These are phyloP conservation scores for Poeciliopsis presidionis DNA, from an alignment of 2,797 vertebrate genomes.

Conservation along the genomic window DNA sequence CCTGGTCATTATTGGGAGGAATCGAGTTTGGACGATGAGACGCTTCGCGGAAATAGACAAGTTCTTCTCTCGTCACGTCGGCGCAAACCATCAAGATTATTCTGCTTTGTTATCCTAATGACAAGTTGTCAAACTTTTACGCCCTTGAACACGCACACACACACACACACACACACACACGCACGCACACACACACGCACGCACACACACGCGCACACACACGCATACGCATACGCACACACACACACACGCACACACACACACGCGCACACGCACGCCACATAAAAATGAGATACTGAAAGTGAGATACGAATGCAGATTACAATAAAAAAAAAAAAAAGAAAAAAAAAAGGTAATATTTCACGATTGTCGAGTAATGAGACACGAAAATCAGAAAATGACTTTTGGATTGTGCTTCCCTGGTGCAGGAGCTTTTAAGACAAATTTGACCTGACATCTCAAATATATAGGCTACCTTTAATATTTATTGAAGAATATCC, in stretches of 20 bases:
- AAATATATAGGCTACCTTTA: not conserved
- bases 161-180: not conserved
- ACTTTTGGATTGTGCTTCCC: not conserved
- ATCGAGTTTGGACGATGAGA: conserved; percentile 65
- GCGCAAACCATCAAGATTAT: conserved; percentile 20
- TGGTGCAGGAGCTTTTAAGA: not conserved
- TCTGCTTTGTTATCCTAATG: conserved; percentile 25
- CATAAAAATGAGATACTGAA: conserved; percentile 4
- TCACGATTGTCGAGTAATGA: too few relatives aligned
- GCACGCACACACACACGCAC: not conserved
- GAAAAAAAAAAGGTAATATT: not conserved
- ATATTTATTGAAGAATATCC: not conserved
- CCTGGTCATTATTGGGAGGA: conserved; percentile 61
- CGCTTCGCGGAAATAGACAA: conserved; percentile 47
- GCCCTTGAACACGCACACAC: not conserved
- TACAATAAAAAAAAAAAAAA: not conserved
- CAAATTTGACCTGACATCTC: not conserved
- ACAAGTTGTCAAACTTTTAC: conserved; percentile 25
- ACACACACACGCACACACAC: not conserved
- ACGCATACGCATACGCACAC: not conserved
- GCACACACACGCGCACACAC: not conserved
- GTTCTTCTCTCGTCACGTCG: conserved; percentile 24
- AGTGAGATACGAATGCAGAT: not conserved
- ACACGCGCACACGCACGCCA: not conserved
- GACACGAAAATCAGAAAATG: not conserved